Conservation (phyloP, 2,797 vertebrate species). For the Propithecus deckenii region DNA sequence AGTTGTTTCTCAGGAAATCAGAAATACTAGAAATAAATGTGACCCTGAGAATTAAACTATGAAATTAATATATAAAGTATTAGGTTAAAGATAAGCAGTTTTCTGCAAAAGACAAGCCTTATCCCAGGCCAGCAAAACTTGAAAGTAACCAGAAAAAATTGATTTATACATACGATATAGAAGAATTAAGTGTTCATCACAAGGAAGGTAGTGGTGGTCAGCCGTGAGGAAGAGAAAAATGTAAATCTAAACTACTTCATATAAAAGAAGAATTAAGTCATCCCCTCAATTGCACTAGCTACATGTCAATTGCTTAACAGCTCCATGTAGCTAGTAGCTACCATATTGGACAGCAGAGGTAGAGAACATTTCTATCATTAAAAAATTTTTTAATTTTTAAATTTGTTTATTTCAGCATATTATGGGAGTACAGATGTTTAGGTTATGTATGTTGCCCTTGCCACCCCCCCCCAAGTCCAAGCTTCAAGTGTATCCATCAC, state of each 20-base stretch:
- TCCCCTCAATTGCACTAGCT: not conserved
- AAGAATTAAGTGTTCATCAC: not conserved
- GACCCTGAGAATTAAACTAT: slow-evolving; percentile 26
- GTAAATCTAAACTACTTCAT: not conserved
- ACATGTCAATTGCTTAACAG: not conserved
- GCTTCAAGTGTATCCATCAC: too few relatives aligned
- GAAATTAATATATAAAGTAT: not conserved
- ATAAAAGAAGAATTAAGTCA: not conserved
- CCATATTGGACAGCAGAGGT: not conserved
- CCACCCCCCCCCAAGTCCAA: too few relatives aligned
- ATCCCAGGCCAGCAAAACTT: not conserved
- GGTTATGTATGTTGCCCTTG: too few relatives aligned
- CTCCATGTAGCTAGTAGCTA: not conserved
- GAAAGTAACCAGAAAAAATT: not conserved
- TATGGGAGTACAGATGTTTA: too few relatives aligned
- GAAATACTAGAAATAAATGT: not conserved
- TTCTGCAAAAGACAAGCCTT: not conserved
- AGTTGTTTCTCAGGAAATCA: not conserved
- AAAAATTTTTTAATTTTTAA: not conserved
- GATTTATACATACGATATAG: not conserved
- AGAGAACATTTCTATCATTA: not conserved
- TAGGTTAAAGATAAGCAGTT: not conserved
- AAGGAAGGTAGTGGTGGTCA: not conserved
- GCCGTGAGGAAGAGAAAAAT: not conserved
- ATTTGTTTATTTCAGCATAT: too few relatives aligned